Percentiles rank a stretch among this genome's conserved stretches.
Evolutionary conservation across 2,797 vertebrate species (phyloP).

Genomic region (Poeciliopsis presidionis): DNA sequence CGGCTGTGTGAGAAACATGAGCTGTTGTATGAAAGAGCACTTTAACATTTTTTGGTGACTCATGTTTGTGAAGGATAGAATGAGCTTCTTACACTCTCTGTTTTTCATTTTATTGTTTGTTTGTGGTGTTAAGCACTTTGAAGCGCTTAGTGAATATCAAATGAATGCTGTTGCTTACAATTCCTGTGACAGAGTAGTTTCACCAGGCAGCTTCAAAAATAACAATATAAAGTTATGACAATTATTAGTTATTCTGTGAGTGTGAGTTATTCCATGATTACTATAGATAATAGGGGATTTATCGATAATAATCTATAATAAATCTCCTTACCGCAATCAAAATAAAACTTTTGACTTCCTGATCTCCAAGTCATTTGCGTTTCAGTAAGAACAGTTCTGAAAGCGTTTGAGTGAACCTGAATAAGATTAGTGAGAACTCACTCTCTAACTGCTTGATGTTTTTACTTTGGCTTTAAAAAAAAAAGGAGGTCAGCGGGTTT

Average conservation of each 20-base stretch:
- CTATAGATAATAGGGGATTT: conserved; percentile 40
- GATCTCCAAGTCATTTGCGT: conserved; percentile 40
- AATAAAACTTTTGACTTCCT: conserved; percentile 37
- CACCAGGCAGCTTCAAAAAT: conserved; percentile 32
- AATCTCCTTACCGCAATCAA: conserved; percentile 36
- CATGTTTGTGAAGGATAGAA: conserved; percentile 24
- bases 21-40: conserved; percentile 20
- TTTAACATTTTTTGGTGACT: conserved; percentile 18
- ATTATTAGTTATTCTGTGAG: background rate
- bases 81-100: conserved; percentile 13
- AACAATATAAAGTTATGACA: conserved; percentile 19
- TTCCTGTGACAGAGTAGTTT: conserved; percentile 22
- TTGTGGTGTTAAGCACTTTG: conserved; percentile 17
- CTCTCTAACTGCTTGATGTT: background rate
- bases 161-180: conserved; percentile 18
- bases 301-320: background rate
- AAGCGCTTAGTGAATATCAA: conserved; percentile 33
- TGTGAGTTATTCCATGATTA: conserved; percentile 6
- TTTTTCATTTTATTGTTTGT: conserved; percentile 40
- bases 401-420: conserved; percentile 7
- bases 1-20: conserved; percentile 33
- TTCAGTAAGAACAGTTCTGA: conserved; percentile 19
- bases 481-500: background rate
- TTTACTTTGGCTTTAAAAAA: conserved; percentile 10
- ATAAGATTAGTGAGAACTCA: conserved; percentile 12